These are phyloP conservation scores for Anthopleura sola DNA, from an alignment of 64 coral and sea anemone species.

Conservation along the genomic window DNA sequence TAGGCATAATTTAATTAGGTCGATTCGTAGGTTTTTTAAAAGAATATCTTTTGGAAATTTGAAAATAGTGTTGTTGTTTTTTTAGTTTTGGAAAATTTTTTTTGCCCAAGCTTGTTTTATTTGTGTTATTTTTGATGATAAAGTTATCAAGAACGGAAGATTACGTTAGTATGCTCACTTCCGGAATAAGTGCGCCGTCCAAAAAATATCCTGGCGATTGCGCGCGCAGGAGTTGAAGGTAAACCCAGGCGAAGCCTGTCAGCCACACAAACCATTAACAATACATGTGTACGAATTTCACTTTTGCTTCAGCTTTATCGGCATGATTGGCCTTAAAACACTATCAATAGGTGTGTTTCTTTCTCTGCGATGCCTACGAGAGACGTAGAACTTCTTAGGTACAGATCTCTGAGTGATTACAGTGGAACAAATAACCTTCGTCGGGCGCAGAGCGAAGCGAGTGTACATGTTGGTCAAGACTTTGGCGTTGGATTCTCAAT, in stretches of 20 bases:
- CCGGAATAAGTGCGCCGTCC: slow-evolving; percentile 17
- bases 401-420: slow-evolving; percentile 56
- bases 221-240: slow-evolving; percentile 10
- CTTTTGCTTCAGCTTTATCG: slow-evolving; percentile 32
- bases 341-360: slow-evolving; percentile 13
- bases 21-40: background rate
- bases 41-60: no score
- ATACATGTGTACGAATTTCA: slow-evolving; percentile 27
- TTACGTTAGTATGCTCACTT: background rate
- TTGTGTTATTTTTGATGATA: background rate
- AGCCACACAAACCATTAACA: slow-evolving; percentile 4
- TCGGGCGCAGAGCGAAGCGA: slow-evolving; percentile 60
- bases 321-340: slow-evolving; percentile 29
- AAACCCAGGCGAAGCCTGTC: slow-evolving; percentile 16
- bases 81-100: background rate
- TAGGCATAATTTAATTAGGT: background rate
- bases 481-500: slow-evolving; percentile 60
- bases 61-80: background rate
- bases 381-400: slow-evolving; percentile 75
- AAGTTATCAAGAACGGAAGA: background rate
- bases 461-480: slow-evolving; percentile 17
- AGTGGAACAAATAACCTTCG: slow-evolving; percentile 21
- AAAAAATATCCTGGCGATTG: background rate
- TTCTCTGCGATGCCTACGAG: slow-evolving; percentile 68
- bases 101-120: background rate